These are phyloP conservation scores for Lepidonotus clava DNA, from an alignment of 2,888 invertebrate genomes.

Conservation along the genomic window DNA sequence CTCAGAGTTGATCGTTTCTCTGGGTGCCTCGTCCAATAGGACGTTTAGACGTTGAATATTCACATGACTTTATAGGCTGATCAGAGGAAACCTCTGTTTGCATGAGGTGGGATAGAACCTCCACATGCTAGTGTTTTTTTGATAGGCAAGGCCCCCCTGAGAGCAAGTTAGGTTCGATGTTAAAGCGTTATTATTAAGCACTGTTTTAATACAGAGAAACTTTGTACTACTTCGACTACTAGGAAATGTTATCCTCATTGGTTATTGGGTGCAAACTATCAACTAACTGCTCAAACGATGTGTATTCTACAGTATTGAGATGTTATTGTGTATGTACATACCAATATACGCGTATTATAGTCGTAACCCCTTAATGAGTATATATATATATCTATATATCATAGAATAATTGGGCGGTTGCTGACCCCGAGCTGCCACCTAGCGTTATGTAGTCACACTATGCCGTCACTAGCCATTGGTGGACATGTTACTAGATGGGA, in stretches of 20 bases:
- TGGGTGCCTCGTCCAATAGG: background rate
- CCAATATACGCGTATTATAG: slow-evolving; percentile 8
- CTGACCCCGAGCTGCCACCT: background rate
- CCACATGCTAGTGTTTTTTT: too few relatives aligned
- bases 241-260: slow-evolving; percentile 48
- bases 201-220: slow-evolving; percentile 32
- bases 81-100: too few relatives aligned
- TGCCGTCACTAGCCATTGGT: slow-evolving; percentile 53
- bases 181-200: slow-evolving; percentile 2
- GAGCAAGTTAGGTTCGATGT: slow-evolving; percentile 23
- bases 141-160: too few relatives aligned
- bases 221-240: slow-evolving; percentile 22
- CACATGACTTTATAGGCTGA: too few relatives aligned
- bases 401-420: background rate
- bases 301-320: slow-evolving; percentile 51
- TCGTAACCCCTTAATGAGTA: background rate
- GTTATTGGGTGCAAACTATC: slow-evolving; percentile 54
- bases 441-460: background rate
- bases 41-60: too few relatives aligned
- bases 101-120: too few relatives aligned
- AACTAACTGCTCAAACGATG: slow-evolving; percentile 50
- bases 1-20: background rate
- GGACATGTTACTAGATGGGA: slow-evolving; percentile 13
- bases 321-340: slow-evolving; percentile 44
- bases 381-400: slow-evolving; percentile 14